Percentiles rank a stretch among this genome's conserved stretches.
These are phyloP conservation scores for Dasyurus viverrinus DNA, from an alignment of 2,113 vertebrate genomes.

Conservation along the genomic window DNA sequence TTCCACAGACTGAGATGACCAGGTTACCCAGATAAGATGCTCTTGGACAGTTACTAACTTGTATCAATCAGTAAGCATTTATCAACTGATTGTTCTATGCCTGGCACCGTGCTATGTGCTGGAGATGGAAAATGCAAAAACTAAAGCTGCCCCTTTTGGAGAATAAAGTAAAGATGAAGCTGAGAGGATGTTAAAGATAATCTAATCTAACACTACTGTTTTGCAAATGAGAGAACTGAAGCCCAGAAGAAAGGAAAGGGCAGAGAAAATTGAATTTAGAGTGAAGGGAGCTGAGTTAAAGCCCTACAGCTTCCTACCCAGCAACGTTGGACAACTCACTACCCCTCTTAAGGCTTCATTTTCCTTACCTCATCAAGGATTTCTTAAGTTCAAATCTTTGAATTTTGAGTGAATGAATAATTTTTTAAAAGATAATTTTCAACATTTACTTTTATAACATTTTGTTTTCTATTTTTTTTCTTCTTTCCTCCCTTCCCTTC, in stretches of 20 bases:
- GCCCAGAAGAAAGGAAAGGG: background rate
- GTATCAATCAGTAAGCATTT: background rate
- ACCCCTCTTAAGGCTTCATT: background rate
- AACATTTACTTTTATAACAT: no score
- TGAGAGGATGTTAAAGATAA: background rate
- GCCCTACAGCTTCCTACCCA: background rate
- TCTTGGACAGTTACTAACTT: background rate
- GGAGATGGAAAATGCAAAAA: background rate
- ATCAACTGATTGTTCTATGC: background rate
- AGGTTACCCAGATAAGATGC: background rate
- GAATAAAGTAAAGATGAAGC: background rate
- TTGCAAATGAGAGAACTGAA: background rate
- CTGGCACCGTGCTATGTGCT: background rate
- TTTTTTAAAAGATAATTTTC: no score
- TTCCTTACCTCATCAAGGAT: background rate
- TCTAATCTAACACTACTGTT: background rate
- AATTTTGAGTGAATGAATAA: no score
- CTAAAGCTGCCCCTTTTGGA: background rate
- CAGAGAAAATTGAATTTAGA: background rate
- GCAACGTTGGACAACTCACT: background rate
- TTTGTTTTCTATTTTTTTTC: no score
- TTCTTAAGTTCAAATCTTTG: background rate
- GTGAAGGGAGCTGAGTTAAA: background rate
- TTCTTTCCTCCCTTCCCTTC: no score
- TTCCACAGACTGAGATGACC: constrained; percentile 1